These are phyloP conservation scores for Falco concolor DNA, from an alignment of 2,797 vertebrate genomes.

Conservation along the genomic window DNA sequence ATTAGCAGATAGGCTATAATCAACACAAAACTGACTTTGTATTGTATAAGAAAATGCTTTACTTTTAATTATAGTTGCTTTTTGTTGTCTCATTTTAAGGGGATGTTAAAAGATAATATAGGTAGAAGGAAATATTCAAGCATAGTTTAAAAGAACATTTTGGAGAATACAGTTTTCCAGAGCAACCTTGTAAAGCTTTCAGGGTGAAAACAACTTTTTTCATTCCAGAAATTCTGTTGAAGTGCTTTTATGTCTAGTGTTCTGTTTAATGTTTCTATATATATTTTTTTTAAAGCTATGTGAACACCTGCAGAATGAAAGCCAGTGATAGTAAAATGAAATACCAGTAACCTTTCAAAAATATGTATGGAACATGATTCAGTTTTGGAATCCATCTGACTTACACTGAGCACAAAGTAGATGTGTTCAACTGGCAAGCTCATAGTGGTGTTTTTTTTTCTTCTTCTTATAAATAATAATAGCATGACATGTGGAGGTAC, in stretches of 20 bases:
- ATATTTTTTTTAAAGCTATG: neutral
- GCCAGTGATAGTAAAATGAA: neutral
- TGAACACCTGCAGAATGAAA: neutral
- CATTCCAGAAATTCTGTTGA: neutral
- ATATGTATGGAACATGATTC: neutral
- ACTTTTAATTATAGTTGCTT: neutral
- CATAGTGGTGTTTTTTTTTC: neutral
- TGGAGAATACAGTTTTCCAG: neutral
- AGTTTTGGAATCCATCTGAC: neutral
- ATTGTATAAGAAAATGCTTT: neutral
- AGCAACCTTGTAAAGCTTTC: neutral
- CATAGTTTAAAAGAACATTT: neutral
- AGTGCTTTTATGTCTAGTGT: neutral
- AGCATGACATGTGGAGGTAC: neutral
- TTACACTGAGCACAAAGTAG: neutral
- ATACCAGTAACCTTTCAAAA: neutral
- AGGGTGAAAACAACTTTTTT: neutral
- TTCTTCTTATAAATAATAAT: neutral
- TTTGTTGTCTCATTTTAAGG: neutral
- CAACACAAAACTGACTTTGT: neutral
- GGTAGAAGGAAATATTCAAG: neutral
- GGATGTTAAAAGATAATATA: neutral
- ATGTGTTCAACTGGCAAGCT: neutral
- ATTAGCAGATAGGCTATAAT: neutral
- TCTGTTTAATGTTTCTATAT: neutral